phyloP scores from a whole-genome alignment of 2,888 invertebrate genomes.

The Hemaris fuciformis region DNA sequence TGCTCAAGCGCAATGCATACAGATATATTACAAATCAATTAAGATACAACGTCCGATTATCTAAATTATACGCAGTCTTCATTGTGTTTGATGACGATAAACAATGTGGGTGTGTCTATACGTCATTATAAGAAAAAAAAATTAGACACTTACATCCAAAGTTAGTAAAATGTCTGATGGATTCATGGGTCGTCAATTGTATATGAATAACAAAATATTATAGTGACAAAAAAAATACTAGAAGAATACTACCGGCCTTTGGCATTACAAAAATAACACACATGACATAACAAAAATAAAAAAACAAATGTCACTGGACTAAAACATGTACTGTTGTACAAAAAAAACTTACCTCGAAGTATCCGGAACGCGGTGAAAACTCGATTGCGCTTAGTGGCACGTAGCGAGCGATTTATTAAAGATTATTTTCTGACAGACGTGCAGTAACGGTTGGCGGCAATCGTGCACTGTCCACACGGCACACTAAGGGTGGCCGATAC shows the following conservation, averaged over 20 bases:
- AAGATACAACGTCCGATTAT: not conserved
- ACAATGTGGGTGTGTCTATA: not conserved
- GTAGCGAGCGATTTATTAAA: not conserved
- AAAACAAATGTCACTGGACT: not conserved
- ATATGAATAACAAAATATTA: not conserved
- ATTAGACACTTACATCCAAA: not conserved
- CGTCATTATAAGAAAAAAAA: not conserved
- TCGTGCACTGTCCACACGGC: conserved; percentile 14
- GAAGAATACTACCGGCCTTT: not conserved
- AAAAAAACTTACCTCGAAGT: conserved; percentile 10
- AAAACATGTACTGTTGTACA: not conserved
- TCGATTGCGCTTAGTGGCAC: conserved; percentile 7
- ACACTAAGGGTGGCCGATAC: conserved; percentile 8
- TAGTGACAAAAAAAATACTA: too few species aligned
- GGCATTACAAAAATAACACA: not conserved
- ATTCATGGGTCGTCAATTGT: not conserved
- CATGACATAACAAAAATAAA: not conserved
- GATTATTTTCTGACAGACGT: conserved; percentile 12
- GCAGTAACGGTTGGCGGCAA: conserved; percentile 12
- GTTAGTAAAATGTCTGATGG: not conserved
- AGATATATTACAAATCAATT: not conserved
- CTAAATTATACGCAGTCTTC: not conserved
- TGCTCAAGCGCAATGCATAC: too few species aligned
- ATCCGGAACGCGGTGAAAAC: conserved; percentile 16
- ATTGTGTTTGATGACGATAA: not conserved